A percentile compares a stretch with the other conserved stretches of the same genome.
Evolutionary conservation across 2,113 vertebrate genomes (phyloP).

Genomic region (Falcunculus frontatus): DNA sequence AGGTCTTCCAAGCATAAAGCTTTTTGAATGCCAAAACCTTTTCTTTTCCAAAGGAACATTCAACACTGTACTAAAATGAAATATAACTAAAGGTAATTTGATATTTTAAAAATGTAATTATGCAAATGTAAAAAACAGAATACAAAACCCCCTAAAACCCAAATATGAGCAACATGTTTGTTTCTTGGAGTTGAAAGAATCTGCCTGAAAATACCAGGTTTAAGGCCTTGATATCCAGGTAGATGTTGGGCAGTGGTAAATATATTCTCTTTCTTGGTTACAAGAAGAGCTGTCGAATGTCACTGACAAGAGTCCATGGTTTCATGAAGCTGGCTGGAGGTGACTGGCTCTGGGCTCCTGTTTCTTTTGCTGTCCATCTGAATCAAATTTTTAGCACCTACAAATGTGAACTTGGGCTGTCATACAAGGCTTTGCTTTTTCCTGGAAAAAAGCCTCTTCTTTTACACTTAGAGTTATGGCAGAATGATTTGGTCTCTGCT

Average conservation of each 20-base stretch:
- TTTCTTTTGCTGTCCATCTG: not conserved
- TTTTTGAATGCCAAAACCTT: not conserved
- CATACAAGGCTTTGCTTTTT: not conserved
- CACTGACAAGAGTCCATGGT: not conserved
- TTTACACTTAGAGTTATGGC: not conserved
- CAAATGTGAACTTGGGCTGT: not conserved
- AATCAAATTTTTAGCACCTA: not conserved
- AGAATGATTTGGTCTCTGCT: not conserved
- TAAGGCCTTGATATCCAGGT: not conserved
- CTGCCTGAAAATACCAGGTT: not conserved
- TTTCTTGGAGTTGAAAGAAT: not conserved
- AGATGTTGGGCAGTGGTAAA: not conserved
- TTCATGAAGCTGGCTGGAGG: not conserved
- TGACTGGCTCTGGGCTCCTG: not conserved
- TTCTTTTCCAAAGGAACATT: not conserved
- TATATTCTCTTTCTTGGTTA: not conserved
- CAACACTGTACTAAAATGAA: not conserved
- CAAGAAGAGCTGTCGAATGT: not conserved
- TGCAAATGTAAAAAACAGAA: not conserved
- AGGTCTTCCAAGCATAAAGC: not conserved
- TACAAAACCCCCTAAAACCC: accelerated
- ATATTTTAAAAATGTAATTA: not conserved
- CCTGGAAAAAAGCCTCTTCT: accelerated
- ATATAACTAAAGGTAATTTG: not conserved
- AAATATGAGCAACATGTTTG: accelerated